Conservation (phyloP, 2,797 vertebrate genomes). For the Pseudomugil gertrudae region DNA sequence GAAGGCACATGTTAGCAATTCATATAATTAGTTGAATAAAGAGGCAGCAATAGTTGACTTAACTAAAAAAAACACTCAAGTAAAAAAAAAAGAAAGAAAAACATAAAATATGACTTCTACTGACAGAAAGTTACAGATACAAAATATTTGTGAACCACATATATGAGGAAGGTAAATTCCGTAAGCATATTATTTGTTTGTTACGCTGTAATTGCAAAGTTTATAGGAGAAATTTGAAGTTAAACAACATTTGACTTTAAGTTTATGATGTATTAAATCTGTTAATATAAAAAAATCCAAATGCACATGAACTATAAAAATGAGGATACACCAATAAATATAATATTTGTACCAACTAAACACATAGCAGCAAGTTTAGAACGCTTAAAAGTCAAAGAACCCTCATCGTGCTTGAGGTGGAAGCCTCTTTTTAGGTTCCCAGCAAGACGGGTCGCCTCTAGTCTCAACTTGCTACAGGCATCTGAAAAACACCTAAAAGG, state of each 20-base stretch:
- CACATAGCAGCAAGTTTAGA: not conserved
- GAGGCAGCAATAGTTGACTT: not conserved
- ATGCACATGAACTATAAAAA: not conserved
- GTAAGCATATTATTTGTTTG: not conserved
- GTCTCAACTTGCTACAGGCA: constrained; percentile 55
- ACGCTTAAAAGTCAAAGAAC: constrained; percentile 23
- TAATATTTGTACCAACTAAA: not conserved
- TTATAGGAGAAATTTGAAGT: not conserved
- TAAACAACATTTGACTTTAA: not conserved
- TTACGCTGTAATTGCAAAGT: not conserved
- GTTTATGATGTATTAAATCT: not conserved
- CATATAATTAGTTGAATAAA: not conserved
- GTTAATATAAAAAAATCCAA: not conserved
- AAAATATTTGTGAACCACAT: not conserved
- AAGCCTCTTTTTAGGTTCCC: constrained; percentile 69
- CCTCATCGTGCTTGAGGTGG: constrained; percentile 44
- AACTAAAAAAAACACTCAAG: not conserved
- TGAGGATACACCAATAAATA: not conserved
- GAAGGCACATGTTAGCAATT: constrained; percentile 26
- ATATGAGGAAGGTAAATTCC: not conserved
- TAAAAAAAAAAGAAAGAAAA: not conserved
- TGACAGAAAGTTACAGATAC: not conserved
- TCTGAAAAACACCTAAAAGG: constrained; percentile 55
- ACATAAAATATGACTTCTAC: not conserved
- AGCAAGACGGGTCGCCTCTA: constrained; percentile 63